Evolutionary conservation across 2,797 vertebrate species (phyloP).

Genomic region (Xyrichtys novacula): DNA sequence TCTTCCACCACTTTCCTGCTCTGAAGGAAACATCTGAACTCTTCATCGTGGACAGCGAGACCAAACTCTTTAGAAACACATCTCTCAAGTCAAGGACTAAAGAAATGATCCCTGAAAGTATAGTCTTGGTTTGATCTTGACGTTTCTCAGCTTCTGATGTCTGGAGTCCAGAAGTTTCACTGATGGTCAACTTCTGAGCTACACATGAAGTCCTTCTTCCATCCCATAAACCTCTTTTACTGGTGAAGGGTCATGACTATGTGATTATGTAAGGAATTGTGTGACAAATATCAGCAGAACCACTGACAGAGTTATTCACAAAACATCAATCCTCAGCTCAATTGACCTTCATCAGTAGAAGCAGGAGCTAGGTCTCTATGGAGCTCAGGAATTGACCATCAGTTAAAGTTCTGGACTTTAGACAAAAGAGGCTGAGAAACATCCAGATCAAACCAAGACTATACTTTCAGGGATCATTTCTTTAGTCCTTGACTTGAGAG

Average conservation of each 20-base stretch:
- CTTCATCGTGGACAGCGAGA: slow-evolving; percentile 9
- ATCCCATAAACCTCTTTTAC: too few species aligned
- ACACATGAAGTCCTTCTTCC: too few species aligned
- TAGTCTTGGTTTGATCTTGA: not conserved
- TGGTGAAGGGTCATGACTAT: too few species aligned
- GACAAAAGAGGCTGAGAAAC: not conserved
- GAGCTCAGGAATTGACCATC: not conserved
- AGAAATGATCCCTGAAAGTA: slow-evolving; percentile 1
- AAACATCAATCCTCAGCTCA: too few species aligned
- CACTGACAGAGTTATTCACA: too few species aligned
- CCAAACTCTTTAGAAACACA: not conserved
- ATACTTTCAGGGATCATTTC: slow-evolving; percentile 1
- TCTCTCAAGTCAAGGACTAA: not conserved
- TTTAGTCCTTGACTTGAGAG: not conserved
- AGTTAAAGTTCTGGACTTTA: not conserved
- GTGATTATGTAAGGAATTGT: too few species aligned
- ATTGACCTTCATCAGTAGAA: too few species aligned
- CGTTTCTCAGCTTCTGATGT: slow-evolving; percentile 10
- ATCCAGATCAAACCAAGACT: not conserved
- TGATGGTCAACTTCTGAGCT: not conserved
- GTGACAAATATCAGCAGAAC: too few species aligned
- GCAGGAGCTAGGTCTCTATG: too few species aligned
- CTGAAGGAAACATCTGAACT: slow-evolving; percentile 11
- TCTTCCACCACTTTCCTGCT: slow-evolving; percentile 22
- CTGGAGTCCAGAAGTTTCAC: not conserved